Conservation (phyloP, 53 echinoderm and acorn worm species). For the Apostichopus leukothele region DNA sequence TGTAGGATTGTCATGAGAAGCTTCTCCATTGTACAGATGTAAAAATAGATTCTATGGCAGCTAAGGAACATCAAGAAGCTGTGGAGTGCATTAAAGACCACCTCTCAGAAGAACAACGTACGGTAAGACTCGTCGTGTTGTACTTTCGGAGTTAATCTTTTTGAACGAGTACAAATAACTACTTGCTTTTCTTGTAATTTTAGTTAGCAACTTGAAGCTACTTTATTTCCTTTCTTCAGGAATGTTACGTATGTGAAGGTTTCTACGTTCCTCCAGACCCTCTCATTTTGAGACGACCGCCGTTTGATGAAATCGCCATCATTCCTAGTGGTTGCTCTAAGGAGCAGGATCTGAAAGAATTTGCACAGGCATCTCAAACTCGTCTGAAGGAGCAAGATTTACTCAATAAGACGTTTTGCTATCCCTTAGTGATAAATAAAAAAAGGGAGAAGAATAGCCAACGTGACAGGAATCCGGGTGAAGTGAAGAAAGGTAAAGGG, state of each 20-base stretch:
- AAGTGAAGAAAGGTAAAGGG: background rate
- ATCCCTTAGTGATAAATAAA: background rate
- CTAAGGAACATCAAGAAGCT: background rate
- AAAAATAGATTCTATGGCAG: background rate
- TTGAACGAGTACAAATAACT: no score
- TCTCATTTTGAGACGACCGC: background rate
- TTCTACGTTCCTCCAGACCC: background rate
- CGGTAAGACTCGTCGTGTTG: background rate
- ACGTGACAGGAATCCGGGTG: no score
- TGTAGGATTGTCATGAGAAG: background rate
- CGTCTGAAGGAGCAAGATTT: background rate
- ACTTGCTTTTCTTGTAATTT: no score
- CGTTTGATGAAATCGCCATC: background rate
- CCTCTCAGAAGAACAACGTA: background rate
- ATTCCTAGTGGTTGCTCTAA: background rate
- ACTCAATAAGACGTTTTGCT: background rate
- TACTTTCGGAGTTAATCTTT: no score
- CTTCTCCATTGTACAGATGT: background rate
- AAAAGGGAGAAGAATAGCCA: background rate
- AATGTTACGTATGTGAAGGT: conserved; percentile 9
- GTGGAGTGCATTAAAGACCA: background rate
- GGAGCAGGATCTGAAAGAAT: no score
- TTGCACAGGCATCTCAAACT: no score
- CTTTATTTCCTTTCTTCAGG: conserved; percentile 6
- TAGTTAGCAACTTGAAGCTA: background rate